Percentiles rank a stretch among this genome's conserved stretches.
Evolutionary conservation across 2,113 vertebrate genomes (phyloP).

Genomic region (Callorhinus ursinus): DNA sequence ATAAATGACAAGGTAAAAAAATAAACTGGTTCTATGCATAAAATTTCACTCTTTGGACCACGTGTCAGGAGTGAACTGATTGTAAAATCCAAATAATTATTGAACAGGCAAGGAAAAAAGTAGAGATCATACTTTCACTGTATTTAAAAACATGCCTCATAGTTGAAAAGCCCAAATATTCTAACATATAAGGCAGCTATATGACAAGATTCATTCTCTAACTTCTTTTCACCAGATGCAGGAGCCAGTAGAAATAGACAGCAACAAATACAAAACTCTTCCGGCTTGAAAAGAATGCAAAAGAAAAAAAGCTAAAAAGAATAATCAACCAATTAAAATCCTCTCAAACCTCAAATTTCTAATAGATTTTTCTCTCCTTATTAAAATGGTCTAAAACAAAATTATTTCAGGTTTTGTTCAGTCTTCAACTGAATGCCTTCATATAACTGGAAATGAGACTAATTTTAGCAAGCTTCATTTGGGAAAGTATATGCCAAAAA

Average conservation of each 20-base stretch:
- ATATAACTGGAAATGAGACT: slow-evolving; percentile 29
- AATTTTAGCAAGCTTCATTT: slow-evolving; percentile 52
- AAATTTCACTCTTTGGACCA: not conserved
- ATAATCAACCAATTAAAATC: not conserved
- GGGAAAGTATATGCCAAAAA: slow-evolving; percentile 30
- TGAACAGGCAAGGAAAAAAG: not conserved
- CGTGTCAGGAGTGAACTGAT: not conserved
- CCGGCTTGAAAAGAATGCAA: not conserved
- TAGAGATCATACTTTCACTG: not conserved
- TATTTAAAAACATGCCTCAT: slow-evolving; percentile 10
- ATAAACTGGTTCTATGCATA: not conserved
- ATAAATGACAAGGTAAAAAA: not conserved
- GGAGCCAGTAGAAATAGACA: not conserved
- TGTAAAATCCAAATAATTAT: not conserved
- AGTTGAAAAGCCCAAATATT: not conserved
- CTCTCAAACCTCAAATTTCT: slow-evolving; percentile 7
- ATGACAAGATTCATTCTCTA: slow-evolving; percentile 32
- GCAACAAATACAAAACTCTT: not conserved
- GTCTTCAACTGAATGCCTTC: slow-evolving; percentile 31
- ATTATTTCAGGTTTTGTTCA: slow-evolving; percentile 30
- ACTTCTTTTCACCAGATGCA: not conserved
- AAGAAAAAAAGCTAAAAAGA: not conserved
- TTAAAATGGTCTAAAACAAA: slow-evolving; percentile 46
- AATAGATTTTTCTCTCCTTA: slow-evolving; percentile 16
- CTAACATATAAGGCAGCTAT: not conserved